Evolutionary conservation across 2,888 invertebrate genomes (phyloP).

Genomic region (Automeris io): DNA sequence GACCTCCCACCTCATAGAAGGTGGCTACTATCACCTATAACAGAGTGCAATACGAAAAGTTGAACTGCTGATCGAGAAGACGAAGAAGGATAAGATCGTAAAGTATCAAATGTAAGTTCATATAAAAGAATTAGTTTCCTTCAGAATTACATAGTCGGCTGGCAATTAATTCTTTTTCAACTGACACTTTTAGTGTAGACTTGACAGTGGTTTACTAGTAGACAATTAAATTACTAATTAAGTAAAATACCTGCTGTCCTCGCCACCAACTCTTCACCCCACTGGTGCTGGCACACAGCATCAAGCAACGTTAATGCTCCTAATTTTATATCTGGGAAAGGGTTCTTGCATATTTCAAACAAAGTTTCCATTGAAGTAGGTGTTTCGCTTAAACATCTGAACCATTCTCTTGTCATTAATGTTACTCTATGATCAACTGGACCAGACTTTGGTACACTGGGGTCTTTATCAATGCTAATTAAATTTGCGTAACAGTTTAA

Average conservation of each 20-base stretch:
- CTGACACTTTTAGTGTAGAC: no score
- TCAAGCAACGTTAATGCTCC: constrained; percentile 82
- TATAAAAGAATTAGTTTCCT: no score
- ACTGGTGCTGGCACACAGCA: constrained; percentile 81
- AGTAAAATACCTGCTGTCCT: constrained; percentile 78
- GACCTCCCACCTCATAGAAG: no score
- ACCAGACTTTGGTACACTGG: constrained; percentile 46
- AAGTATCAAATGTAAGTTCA: no score
- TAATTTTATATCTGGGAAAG: constrained; percentile 87
- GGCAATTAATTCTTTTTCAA: no score
- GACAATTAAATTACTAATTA: background rate
- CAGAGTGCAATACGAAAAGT: no score
- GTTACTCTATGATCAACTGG: constrained; percentile 63
- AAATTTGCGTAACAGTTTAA: constrained; percentile 80
- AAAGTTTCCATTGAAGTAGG: constrained; percentile 78
- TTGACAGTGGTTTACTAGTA: no score
- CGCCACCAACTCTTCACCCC: constrained; percentile 88
- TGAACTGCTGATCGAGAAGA: no score
- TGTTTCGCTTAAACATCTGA: constrained; percentile 49
- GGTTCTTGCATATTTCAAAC: constrained; percentile 81
- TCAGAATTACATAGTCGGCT: no score
- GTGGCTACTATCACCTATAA: no score
- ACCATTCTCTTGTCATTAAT: constrained; percentile 72
- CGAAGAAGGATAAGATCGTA: no score
- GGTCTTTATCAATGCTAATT: constrained; percentile 62